Evolutionary conservation across 1,140 invertebrate genomes (phyloP), one percentile per base, ranked within the genome.

Genomic region (Zaprionus capensis): DNA sequence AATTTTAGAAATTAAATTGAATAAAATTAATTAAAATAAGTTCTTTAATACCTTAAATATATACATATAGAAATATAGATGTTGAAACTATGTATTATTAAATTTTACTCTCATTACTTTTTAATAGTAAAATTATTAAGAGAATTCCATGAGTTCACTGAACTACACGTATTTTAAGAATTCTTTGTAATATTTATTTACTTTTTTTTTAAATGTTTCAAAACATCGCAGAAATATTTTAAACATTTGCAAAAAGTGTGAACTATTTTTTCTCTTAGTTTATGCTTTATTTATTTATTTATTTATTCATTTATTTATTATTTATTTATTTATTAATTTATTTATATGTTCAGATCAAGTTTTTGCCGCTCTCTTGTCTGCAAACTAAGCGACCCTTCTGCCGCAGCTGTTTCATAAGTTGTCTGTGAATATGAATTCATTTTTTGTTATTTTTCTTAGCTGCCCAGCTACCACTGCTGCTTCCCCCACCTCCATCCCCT

Each of bases 381-480:
- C 38, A 4, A 41, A 5, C 15, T 41, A 0, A 41, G 2, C 38
- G 6, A 46, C 41, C 41, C 41, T 9, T 17, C 15, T 7, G 6
- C 6, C 2, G 0, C 4, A 41, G 15, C 3, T n/a, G 7, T 53
- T 6, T 1, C 15, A 5, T n/a, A 14, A 56, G 4, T 22, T 28
- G 2, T 0, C 22, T n/a, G 31, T 22, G 63, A 41, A 53, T 28
- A 57, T 56, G 57, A 75, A 63, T 66, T 26, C 41, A 76, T 63
- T 82, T 78, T 63, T 44, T 31, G n/a, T 46, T 59, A 44, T 71
- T 62, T 46, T 59, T 38, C 17, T 15, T 68, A 58, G 57, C 41
- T 70, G 28, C 49, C 51, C 31, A 49, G 49, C 15, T 34, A 34
- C 31, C 31, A 34, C 9, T 34, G 15, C 44, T 26, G 15, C 20